Conservation (phyloP, 2,888 invertebrate species). For the Drosophila stalkeri region DNA sequence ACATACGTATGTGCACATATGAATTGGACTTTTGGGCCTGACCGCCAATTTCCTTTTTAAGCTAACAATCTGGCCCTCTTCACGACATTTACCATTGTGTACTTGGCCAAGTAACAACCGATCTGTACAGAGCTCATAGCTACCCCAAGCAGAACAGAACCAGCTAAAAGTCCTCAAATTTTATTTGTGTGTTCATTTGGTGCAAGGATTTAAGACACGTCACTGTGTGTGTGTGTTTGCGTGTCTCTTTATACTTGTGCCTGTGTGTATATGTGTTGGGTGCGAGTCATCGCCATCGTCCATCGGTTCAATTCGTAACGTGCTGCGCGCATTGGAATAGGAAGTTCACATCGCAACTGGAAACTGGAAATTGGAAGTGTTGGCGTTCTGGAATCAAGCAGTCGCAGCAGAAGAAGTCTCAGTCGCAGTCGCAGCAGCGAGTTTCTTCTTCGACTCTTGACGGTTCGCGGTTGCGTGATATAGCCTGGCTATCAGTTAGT, state of each 20-base stretch:
- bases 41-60: conserved; percentile 82
- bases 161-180: conserved; percentile 30
- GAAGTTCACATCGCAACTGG: conserved; percentile 64
- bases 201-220: conserved; percentile 68
- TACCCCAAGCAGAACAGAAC: conserved; percentile 5
- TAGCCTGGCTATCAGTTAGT: conserved; percentile 61
- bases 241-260: conserved; percentile 18
- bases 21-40: conserved; percentile 47
- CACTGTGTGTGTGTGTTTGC: conserved; percentile 28
- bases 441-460: conserved; percentile 68
- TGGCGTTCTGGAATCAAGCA: conserved; percentile 47
- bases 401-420: conserved; percentile 20
- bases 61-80: conserved; percentile 78
- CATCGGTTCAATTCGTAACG: conserved; percentile 43
- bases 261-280: conserved; percentile 18
- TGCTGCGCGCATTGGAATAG: conserved; percentile 69
- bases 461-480: conserved; percentile 71
- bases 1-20: conserved; percentile 12
- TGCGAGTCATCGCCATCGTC: conserved; percentile 49
- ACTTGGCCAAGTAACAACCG: conserved; percentile 81
- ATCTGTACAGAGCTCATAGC: conserved; percentile 8
- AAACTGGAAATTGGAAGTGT: conserved; percentile 63
- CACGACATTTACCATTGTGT: conserved; percentile 83
- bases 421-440: conserved; percentile 34
- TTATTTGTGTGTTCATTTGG: conserved; percentile 45